Evolutionary conservation across 2,113 vertebrate species (phyloP).

Genomic region (Neotoma lepida): DNA sequence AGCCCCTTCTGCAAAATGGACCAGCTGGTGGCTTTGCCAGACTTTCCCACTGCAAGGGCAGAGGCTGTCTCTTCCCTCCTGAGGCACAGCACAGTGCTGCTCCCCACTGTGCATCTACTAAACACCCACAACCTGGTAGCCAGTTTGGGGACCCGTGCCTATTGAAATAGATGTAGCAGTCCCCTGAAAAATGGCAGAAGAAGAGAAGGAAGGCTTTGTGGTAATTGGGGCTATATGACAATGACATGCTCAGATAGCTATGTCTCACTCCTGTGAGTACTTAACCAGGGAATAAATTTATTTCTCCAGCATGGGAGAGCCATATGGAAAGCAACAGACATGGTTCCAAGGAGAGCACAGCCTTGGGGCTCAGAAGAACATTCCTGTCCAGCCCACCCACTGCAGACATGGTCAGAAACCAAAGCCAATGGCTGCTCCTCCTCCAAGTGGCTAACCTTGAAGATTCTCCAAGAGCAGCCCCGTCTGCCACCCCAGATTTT

Average conservation of each 20-base stretch:
- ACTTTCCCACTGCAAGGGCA: not conserved
- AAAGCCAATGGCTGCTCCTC: not conserved
- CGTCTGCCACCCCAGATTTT: fast-evolving
- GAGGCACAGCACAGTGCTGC: not conserved
- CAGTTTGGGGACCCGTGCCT: not conserved
- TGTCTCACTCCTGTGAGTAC: not conserved
- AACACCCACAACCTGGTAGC: not conserved
- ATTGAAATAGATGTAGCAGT: not conserved
- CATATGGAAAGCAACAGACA: not conserved
- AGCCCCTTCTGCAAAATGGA: not conserved
- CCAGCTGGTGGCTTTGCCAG: not conserved
- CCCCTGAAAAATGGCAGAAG: not conserved
- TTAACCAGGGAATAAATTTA: not conserved
- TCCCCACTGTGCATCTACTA: not conserved
- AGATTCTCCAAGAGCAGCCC: not conserved
- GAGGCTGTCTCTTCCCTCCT: not conserved
- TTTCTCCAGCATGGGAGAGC: not conserved
- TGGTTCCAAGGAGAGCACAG: not conserved
- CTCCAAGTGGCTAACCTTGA: not conserved
- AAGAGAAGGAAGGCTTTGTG: not conserved
- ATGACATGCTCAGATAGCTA: not conserved
- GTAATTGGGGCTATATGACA: not conserved
- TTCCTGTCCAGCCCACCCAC: not conserved
- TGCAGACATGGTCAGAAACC: not conserved
- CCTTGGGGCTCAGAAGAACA: not conserved